A percentile compares a stretch with the other conserved stretches of the same genome.
Evolutionary conservation across 37 sponge, comb jelly and placozoan genomes (phyloP).

Genomic region (Eunapius fragilis): DNA sequence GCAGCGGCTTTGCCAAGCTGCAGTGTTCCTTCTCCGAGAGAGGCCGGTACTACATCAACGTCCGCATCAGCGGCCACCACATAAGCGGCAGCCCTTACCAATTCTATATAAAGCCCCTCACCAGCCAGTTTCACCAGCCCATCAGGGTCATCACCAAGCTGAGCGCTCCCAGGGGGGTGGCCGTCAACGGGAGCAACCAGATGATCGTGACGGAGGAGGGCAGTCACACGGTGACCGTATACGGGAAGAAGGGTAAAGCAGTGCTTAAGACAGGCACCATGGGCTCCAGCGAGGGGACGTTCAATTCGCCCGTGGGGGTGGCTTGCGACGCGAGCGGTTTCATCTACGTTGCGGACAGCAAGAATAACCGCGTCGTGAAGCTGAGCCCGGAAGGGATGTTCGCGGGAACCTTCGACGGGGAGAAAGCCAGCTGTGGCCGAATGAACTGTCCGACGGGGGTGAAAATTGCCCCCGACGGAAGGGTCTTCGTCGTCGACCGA

Average conservation of each 20-base stretch:
- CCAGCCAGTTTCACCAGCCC: constrained; percentile 49
- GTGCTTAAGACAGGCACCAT: constrained; percentile 29
- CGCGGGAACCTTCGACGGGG: constrained; percentile 23
- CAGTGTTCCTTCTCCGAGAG: constrained; percentile 67
- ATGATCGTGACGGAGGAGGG: constrained; percentile 49
- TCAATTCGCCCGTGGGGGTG: constrained; percentile 54
- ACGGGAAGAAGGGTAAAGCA: constrained; percentile 35
- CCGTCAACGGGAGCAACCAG: constrained; percentile 49
- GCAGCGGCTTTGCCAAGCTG: constrained; percentile 62
- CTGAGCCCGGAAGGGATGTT: constrained; percentile 41
- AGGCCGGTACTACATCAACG: constrained; percentile 36
- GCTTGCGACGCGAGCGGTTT: constrained; percentile 30
- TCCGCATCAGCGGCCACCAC: constrained; percentile 25
- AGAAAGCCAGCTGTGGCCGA: background rate
- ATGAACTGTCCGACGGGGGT: constrained; percentile 46
- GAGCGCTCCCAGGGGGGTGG: constrained; percentile 36
- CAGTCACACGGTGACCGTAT: constrained; percentile 39
- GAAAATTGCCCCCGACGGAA: constrained; percentile 22
- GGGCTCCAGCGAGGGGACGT: constrained; percentile 29
- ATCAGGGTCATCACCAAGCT: constrained; percentile 48
- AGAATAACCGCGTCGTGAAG: constrained; percentile 61
- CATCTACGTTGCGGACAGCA: constrained; percentile 66
- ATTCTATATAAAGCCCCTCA: constrained; percentile 43
- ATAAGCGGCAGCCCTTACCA: constrained; percentile 47
- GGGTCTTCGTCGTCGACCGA: constrained; percentile 58